phyloP scores from a whole-genome alignment of 2,797 vertebrate genomes.

The Microcaecilia unicolor region DNA sequence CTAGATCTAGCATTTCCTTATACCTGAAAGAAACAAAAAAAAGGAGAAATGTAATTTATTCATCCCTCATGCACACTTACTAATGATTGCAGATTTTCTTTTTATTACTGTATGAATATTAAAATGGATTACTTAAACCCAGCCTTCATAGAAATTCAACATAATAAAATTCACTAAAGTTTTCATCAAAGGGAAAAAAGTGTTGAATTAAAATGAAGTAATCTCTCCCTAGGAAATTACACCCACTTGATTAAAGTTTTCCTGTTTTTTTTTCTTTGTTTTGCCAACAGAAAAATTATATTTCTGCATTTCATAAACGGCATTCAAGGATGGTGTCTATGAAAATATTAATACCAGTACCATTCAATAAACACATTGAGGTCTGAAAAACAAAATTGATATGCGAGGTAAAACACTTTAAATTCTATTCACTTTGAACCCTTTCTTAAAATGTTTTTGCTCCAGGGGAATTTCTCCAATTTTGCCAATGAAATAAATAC shows the following conservation, averaged over 20 bases:
- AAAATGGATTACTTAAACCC: conserved; percentile 55
- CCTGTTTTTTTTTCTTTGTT: conserved; percentile 12
- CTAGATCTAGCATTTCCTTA: conserved; percentile 74
- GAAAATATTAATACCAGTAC: no score
- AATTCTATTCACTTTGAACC: no score
- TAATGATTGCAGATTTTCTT: conserved; percentile 44
- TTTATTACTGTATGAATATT: conserved; percentile 55
- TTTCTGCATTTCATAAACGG: no score
- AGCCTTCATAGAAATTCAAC: conserved; percentile 53
- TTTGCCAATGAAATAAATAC: no score
- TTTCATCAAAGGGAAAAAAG: conserved; percentile 54
- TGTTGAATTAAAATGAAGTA: conserved; percentile 42
- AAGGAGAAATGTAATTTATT: conserved; percentile 51
- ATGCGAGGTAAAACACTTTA: no score
- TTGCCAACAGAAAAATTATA: conserved; percentile 31
- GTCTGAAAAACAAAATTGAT: no score
- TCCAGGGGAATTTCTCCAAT: no score
- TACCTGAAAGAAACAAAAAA: conserved; percentile 58
- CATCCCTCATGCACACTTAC: conserved; percentile 50
- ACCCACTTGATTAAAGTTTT: conserved; percentile 33
- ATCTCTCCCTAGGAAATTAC: conserved; percentile 32
- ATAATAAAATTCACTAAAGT: conserved; percentile 51
- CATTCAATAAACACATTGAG: no score
- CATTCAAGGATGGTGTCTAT: no score
- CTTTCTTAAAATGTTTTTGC: no score